phyloP scores from a whole-genome alignment of 2,888 invertebrate genomes.

The Drosophila neotestacea region DNA sequence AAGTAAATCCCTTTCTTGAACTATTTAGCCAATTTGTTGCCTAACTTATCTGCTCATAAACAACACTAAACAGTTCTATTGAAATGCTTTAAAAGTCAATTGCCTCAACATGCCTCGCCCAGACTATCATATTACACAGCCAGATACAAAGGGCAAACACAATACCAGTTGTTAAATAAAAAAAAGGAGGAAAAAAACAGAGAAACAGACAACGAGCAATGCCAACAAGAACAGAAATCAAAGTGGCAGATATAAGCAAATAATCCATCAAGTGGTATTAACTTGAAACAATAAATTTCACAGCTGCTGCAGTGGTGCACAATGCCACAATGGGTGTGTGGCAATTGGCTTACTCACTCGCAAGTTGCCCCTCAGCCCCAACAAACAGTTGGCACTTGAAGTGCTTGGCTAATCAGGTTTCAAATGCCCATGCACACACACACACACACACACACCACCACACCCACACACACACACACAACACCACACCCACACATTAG shows the following conservation, averaged over 20 bases:
- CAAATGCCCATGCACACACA: conserved; percentile 65
- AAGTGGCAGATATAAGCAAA: conserved; percentile 69
- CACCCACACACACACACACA: conserved; percentile 38
- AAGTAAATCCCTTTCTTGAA: conserved; percentile 1
- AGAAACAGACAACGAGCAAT: not conserved
- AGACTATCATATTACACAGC: conserved; percentile 52
- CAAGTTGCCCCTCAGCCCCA: not conserved
- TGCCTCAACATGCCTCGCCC: conserved; percentile 35
- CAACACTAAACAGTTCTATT: conserved; percentile 38
- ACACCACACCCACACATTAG: conserved; percentile 15
- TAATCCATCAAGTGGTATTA: conserved; percentile 83
- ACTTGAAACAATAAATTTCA: conserved; percentile 81
- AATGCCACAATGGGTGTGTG: conserved; percentile 27
- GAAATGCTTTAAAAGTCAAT: conserved; percentile 53
- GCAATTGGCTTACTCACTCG: conserved; percentile 52
- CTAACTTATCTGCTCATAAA: conserved; percentile 16
- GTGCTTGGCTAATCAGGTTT: conserved; percentile 80
- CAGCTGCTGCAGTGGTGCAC: conserved; percentile 40
- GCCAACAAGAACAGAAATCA: conserved; percentile 45
- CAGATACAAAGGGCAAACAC: conserved; percentile 15
- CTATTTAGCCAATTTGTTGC: conserved; percentile 20
- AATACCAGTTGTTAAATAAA: conserved; percentile 3
- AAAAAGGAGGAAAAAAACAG: not conserved
- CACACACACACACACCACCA: conserved; percentile 19
- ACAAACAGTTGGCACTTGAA: conserved; percentile 64